phyloP scores from a whole-genome alignment of 1,140 invertebrate genomes.

The Galendromus occidentalis region DNA sequence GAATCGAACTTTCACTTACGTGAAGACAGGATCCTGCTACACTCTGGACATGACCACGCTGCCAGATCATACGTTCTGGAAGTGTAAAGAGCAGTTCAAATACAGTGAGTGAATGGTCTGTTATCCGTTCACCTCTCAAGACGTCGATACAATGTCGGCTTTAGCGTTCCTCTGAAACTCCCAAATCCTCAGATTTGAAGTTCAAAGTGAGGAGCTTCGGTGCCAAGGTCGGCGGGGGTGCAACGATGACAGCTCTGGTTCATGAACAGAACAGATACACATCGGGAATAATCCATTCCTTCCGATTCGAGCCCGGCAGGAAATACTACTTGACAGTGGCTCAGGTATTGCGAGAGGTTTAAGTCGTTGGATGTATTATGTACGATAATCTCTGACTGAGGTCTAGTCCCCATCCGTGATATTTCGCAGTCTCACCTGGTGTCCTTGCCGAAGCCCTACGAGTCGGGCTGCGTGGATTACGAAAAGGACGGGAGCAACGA shows the following conservation, averaged over 20 bases:
- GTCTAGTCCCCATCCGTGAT: too few species aligned
- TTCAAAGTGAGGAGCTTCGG: background rate
- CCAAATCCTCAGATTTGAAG: background rate
- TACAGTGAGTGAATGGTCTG: constrained; percentile 2
- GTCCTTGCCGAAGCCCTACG: background rate
- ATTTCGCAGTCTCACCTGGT: background rate
- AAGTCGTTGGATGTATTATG: too few species aligned
- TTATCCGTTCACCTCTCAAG: background rate
- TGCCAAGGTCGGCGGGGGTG: background rate
- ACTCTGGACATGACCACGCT: background rate
- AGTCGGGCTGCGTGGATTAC: background rate
- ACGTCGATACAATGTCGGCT: background rate
- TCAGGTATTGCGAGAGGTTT: constrained; percentile 8
- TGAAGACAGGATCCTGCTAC: background rate
- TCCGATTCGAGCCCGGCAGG: constrained; percentile 4
- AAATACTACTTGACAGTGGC: background rate
- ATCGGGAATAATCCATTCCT: background rate
- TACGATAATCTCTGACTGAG: too few species aligned
- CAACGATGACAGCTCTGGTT: constrained; percentile 1
- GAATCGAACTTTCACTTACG: constrained; percentile 8
- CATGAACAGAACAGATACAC: constrained; percentile 4
- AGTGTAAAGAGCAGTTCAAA: constrained; percentile 6
- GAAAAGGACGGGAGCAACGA: background rate
- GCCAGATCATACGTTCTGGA: constrained; percentile 1
- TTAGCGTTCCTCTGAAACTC: background rate